phyloP scores from a whole-genome alignment of 2,113 vertebrate genomes.

The Lota lota region DNA sequence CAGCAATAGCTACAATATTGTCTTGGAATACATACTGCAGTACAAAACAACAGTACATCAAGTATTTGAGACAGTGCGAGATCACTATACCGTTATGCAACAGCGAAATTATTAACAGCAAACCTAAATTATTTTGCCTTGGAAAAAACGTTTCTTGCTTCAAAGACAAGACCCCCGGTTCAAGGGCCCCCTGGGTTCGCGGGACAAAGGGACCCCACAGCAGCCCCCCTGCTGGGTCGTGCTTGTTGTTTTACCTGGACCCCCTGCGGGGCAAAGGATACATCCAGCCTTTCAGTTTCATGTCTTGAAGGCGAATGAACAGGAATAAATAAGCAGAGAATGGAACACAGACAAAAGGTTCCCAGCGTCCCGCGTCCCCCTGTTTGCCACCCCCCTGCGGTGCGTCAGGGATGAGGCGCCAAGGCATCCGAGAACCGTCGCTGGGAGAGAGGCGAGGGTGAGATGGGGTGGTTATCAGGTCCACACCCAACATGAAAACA shows the following conservation, averaged over 20 bases:
- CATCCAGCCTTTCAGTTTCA: slow-evolving; percentile 6
- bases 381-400: slow-evolving; percentile 13
- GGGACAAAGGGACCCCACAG: not conserved
- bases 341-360: not conserved
- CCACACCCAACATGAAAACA: not conserved
- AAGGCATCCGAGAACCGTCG: slow-evolving; percentile 20
- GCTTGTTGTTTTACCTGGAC: not conserved
- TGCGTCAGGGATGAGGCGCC: slow-evolving; percentile 38
- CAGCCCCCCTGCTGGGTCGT: not conserved
- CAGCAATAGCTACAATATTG: too few relatives aligned
- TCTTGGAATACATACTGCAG: too few relatives aligned
- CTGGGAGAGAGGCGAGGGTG: slow-evolving; percentile 40
- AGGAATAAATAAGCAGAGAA: not conserved
- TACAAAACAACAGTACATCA: too few relatives aligned
- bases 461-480: not conserved
- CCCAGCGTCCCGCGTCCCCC: slow-evolving; percentile 31
- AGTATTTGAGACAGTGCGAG: too few relatives aligned
- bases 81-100: too few relatives aligned
- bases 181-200: not conserved
- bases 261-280: not conserved
- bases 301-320: not conserved
- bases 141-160: not conserved
- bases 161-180: not conserved
- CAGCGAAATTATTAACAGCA: too few relatives aligned
- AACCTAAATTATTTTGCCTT: too few relatives aligned